Evolutionary conservation across 2,888 invertebrate genomes (phyloP).

Genomic region (Ptychoptera albimana): DNA sequence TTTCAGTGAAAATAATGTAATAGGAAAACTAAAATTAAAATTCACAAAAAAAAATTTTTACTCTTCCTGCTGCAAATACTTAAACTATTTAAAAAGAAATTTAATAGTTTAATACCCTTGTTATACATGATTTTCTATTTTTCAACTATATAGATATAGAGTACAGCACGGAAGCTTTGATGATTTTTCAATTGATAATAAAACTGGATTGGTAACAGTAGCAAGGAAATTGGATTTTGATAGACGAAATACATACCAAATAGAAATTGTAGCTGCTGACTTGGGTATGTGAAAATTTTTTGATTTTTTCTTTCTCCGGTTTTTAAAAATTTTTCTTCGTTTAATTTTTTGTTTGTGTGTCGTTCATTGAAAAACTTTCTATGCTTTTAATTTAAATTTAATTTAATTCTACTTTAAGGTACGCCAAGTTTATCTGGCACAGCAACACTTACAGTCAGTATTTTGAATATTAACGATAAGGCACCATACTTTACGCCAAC

Average conservation of each 20-base stretch:
- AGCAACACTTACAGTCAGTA: conserved; percentile 58
- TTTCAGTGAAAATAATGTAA: too few relatives aligned
- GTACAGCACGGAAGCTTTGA: conserved; percentile 75
- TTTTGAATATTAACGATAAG: conserved; percentile 79
- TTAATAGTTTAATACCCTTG: too few relatives aligned
- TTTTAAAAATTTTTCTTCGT: background rate
- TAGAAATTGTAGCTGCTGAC: conserved; percentile 70
- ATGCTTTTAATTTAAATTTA: too few relatives aligned
- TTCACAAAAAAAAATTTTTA: background rate
- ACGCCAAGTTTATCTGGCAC: conserved; percentile 69
- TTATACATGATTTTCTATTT: background rate
- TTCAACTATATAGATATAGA: conserved; percentile 38
- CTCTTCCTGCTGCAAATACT: background rate
- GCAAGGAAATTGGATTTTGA: conserved; percentile 71
- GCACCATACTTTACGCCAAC: conserved; percentile 65
- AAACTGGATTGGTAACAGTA: conserved; percentile 59
- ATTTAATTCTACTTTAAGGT: conserved; percentile 33
- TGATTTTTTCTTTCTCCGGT: too few relatives aligned
- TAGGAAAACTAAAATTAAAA: too few relatives aligned
- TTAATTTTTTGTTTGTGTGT: too few relatives aligned
- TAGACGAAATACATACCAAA: conserved; percentile 57
- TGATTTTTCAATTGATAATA: conserved; percentile 65
- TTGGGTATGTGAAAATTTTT: conserved; percentile 33
- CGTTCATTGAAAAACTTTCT: too few relatives aligned
- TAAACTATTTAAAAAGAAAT: background rate